Conservation (phyloP, 2,797 vertebrate species). For the Crocodylus rhombifer region DNA sequence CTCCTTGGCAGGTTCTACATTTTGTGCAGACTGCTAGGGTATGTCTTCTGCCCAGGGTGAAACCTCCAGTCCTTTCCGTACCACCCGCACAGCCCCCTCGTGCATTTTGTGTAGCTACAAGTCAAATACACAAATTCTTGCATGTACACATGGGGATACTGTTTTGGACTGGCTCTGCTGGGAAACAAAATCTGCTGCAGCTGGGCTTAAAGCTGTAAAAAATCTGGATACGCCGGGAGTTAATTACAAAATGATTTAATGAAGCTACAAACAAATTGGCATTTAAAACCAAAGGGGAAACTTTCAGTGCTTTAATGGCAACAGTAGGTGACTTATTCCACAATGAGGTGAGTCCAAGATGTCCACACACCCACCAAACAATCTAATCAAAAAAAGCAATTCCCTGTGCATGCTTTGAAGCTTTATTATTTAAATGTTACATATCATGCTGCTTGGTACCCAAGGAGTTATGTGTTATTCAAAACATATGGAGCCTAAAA, state of each 20-base stretch:
- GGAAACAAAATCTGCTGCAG: constrained; percentile 69
- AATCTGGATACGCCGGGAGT: constrained; percentile 70
- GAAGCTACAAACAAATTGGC: constrained; percentile 75
- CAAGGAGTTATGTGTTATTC: constrained; percentile 37
- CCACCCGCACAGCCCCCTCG: constrained; percentile 72
- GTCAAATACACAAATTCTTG: constrained; percentile 72
- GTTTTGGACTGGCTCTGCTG: constrained; percentile 73
- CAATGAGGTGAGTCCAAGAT: constrained; percentile 71
- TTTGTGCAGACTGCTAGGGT: constrained; percentile 48
- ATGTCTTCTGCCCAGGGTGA: constrained; percentile 48
- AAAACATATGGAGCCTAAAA: background rate
- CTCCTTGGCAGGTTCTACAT: constrained; percentile 5
- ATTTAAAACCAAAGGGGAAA: constrained; percentile 78
- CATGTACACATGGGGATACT: constrained; percentile 65
- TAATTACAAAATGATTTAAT: constrained; percentile 77
- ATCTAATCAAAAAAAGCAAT: constrained; percentile 76
- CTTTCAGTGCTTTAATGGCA: constrained; percentile 76
- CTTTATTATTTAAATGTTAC: constrained; percentile 75
- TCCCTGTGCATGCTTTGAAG: constrained; percentile 72
- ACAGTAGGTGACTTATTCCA: constrained; percentile 76
- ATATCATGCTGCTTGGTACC: constrained; percentile 39
- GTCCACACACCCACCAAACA: constrained; percentile 77
- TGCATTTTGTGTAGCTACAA: constrained; percentile 71
- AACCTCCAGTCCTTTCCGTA: constrained; percentile 60
- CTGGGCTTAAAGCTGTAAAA: constrained; percentile 65